phyloP scores from a whole-genome alignment of 2,888 invertebrate genomes.

The Perizoma affinitatum region DNA sequence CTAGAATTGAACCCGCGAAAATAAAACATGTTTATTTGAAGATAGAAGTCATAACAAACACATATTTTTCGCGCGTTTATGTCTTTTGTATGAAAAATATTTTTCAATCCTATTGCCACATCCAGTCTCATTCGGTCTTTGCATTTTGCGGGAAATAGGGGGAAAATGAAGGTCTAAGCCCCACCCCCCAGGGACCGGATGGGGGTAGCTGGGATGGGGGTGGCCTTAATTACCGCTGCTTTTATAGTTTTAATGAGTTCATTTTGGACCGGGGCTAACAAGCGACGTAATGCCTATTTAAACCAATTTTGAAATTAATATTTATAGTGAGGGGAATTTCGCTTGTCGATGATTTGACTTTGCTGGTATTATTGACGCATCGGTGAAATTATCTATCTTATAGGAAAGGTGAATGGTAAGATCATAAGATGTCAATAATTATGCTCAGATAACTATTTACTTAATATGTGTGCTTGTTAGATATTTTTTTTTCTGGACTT shows the following conservation, averaged over 20 bases:
- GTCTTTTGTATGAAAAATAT: constrained; percentile 1
- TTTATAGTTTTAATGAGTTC: constrained; percentile 91
- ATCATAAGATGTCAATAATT: no score
- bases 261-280: constrained; percentile 87
- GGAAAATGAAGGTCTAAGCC: constrained; percentile 57
- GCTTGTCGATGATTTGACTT: constrained; percentile 51
- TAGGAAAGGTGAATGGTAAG: no score
- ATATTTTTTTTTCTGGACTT: no score
- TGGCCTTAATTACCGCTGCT: constrained; percentile 87
- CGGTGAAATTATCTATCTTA: no score
- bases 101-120: constrained; percentile 27
- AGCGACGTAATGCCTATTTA: constrained; percentile 83
- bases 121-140: constrained; percentile 41
- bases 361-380: no score
- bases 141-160: constrained; percentile 46
- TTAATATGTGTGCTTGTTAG: no score
- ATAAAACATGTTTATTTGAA: background rate
- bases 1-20: background rate
- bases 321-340: constrained; percentile 58
- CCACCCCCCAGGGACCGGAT: constrained; percentile 53
- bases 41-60: no score
- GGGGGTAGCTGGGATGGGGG: constrained; percentile 53
- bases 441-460: no score
- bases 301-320: constrained; percentile 84
- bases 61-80: background rate